Evolutionary conservation across 1,140 invertebrate species (phyloP).

Genomic region (Apis laboriosa): DNA sequence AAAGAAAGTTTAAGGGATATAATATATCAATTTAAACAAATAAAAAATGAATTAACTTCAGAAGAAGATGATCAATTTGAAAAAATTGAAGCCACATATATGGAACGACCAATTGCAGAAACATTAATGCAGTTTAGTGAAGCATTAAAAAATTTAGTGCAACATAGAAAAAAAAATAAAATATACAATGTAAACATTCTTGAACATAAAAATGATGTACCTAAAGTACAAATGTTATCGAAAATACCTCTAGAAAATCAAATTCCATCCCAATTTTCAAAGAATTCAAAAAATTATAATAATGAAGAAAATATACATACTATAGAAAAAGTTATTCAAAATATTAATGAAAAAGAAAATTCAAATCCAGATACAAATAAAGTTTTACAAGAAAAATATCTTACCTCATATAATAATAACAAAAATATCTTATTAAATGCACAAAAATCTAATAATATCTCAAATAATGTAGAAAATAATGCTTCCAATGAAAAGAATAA

Average conservation of each 20-base stretch:
- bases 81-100: constrained; percentile 72
- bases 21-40: constrained; percentile 74
- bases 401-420: background rate
- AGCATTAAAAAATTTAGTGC: constrained; percentile 74
- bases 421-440: constrained; percentile 17
- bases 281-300: constrained; percentile 15
- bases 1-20: constrained; percentile 76
- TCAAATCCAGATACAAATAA: constrained; percentile 11
- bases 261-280: background rate
- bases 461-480: constrained; percentile 28
- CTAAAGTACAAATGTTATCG: background rate
- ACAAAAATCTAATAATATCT: constrained; percentile 32
- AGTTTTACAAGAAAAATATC: constrained; percentile 24
- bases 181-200: background rate
- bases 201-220: background rate
- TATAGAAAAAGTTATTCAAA: background rate
- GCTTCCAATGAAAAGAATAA: constrained; percentile 9
- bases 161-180: constrained; percentile 64
- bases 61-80: constrained; percentile 75
- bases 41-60: constrained; percentile 73
- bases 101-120: constrained; percentile 74
- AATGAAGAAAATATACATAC: background rate
- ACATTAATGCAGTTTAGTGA: constrained; percentile 76
- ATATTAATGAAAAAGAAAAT: constrained; percentile 11
- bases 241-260: constrained; percentile 10